A percentile compares a stretch with the other conserved stretches of the same genome.
Conservation (phyloP, 2,888 invertebrate genomes). For the Tachina fera region DNA sequence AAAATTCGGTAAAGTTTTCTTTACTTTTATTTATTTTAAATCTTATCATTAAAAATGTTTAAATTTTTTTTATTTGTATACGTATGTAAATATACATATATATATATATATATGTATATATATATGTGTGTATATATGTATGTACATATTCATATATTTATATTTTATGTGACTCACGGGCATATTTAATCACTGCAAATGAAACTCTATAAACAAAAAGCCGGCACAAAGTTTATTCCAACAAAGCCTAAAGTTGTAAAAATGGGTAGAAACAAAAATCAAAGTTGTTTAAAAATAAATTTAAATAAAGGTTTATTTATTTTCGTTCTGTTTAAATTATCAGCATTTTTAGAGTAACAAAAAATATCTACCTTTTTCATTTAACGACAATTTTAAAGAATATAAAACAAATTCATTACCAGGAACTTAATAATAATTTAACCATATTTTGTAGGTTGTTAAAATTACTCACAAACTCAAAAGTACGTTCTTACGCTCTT, state of each 20-base stretch:
- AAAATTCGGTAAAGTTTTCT: neutral
- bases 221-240: conserved; percentile 19
- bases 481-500: conserved; percentile 11
- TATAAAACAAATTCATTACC: conserved; percentile 8
- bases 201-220: neutral
- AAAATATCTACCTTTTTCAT: conserved; percentile 20
- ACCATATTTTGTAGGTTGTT: conserved; percentile 10
- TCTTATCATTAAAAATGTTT: conserved; percentile 36
- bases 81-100: too few relatives aligned
- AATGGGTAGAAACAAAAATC: neutral
- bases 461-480: neutral
- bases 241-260: neutral
- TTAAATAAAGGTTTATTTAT: neutral
- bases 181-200: conserved; percentile 14
- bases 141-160: too few relatives aligned
- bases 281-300: conserved; percentile 15
- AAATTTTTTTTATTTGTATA: conserved; percentile 11
- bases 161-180: neutral
- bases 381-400: neutral
- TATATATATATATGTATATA: too few relatives aligned
- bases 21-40: neutral
- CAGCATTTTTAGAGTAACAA: conserved; percentile 7
- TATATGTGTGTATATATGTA: too few relatives aligned
- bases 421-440: conserved; percentile 5
- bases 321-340: conserved; percentile 9